Base-by-base conservation (phyloP, 2,113 vertebrate genomes). In the Xiphorhynchus elegans region DNA sequence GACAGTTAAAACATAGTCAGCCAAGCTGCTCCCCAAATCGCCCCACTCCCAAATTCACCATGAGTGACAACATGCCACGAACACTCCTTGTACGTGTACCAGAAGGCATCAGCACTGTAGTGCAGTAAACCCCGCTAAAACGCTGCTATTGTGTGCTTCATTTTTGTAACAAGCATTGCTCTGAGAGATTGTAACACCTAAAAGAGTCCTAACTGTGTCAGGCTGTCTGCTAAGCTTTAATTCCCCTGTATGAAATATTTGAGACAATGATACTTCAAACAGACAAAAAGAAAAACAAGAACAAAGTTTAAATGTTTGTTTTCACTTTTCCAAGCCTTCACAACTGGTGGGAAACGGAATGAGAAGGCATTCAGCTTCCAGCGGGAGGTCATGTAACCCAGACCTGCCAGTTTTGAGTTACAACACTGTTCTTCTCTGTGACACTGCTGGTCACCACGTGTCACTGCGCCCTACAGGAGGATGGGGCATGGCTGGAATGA, bases 401-500 rank as follows among this genome's bases (percentile, higher is more conserved):
- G 28, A 62, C 17, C 20, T 70, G 24, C 31, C 49, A 29, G 7
- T 6, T 80, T 0, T 40, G 69, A 31, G 37, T 31, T 49, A 55
- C 13, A 42, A 5, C 25, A 18, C 25, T 14, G 5, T 25, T 17
- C 55, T 91, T 52, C 37, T 63, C 67, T 53, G 20, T 33, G 55
- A 56, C 50, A 37, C 28, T 39, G 50, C 46, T 15, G 33, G 47
- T 68, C 53, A 40, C 72, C 7, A 11, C 23, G 23, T 47, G 55
- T 17, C 1, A 17, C 62, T 19, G 13, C 2, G 2, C 1, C 1
- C n/a, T 47, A 31, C 58, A 2, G 4, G 1, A 2, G 37, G 42
- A 24, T 0, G 2, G 33, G 47, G 29, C 26, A 33, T 0, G 3
- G 53, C 68, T 31, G 44, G 8, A 0, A 0, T 13, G 49, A 12